Evolutionary conservation across 2,113 vertebrate genomes (phyloP).

Genomic region (Orientallactaga bullata): DNA sequence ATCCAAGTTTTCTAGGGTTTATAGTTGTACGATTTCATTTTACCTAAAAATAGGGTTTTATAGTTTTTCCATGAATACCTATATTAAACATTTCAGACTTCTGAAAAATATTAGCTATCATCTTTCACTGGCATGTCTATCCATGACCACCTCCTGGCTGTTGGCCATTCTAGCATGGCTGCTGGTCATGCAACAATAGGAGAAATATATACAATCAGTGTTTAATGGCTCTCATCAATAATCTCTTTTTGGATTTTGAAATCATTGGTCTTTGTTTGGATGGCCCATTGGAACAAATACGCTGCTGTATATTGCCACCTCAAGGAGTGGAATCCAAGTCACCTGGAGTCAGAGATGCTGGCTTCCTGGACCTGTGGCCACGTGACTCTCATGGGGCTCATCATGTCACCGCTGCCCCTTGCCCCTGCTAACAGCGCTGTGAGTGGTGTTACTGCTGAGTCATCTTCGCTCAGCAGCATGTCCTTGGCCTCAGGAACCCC

Average conservation of each 20-base stretch:
- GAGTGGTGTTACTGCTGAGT: neutral
- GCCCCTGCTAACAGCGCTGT: neutral
- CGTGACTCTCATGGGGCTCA: neutral
- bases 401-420: neutral
- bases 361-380: slow-evolving; percentile 38
- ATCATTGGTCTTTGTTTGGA: slow-evolving; percentile 25
- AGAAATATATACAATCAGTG: neutral
- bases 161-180: neutral
- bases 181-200: slow-evolving; percentile 1
- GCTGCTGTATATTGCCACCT: neutral
- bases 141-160: neutral
- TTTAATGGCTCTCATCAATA: slow-evolving; percentile 58
- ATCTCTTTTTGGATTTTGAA: slow-evolving; percentile 54
- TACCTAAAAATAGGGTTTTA: slow-evolving; percentile 1
- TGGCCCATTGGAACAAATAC: slow-evolving; percentile 40
- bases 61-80: neutral
- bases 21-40: slow-evolving; percentile 6
- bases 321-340: neutral
- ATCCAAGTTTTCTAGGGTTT: slow-evolving; percentile 3
- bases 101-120: slow-evolving; percentile 20
- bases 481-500: neutral
- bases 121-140: neutral
- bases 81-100: slow-evolving; percentile 6
- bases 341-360: neutral
- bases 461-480: neutral